Percentiles rank a stretch among this genome's conserved stretches.
phyloP scores from a whole-genome alignment of 2,113 vertebrate species.

The Balaeniceps rex region DNA sequence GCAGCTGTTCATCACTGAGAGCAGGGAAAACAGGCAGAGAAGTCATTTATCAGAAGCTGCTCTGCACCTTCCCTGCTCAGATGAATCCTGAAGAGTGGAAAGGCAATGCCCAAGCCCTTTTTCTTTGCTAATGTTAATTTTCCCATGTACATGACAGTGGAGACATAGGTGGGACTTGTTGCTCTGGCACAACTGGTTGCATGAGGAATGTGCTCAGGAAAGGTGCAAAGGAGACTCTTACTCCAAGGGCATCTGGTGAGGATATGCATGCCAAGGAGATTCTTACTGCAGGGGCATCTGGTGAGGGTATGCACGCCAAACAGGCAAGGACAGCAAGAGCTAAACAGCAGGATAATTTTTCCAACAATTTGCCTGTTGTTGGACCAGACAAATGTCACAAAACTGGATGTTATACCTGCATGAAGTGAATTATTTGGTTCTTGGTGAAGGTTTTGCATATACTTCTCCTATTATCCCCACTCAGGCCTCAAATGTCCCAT shows the following conservation, averaged over 20 bases:
- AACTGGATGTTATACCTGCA: not conserved
- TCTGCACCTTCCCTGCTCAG: not conserved
- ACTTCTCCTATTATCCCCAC: not conserved
- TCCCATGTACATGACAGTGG: not conserved
- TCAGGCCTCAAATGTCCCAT: not conserved
- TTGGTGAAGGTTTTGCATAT: not conserved
- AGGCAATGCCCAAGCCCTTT: not conserved
- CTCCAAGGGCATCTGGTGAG: too few relatives aligned
- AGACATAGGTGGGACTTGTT: not conserved
- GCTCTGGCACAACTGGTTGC: not conserved
- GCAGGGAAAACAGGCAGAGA: not conserved
- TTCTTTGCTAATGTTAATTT: not conserved
- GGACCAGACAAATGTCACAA: not conserved
- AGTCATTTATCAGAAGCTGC: not conserved
- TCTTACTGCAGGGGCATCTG: too few relatives aligned
- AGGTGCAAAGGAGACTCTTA: not conserved
- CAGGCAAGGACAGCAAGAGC: not conserved
- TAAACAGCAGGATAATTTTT: not conserved
- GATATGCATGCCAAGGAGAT: too few relatives aligned
- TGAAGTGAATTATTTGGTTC: not conserved
- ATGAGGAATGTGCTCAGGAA: not conserved
- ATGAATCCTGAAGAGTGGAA: not conserved
- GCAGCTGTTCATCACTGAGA: not conserved
- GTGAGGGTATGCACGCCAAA: not conserved
- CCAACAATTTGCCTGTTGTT: not conserved